A percentile compares a stretch with the other conserved stretches of the same genome.
Evolutionary conservation across 1,140 invertebrate genomes (phyloP).

Genomic region (Apis dorsata): DNA sequence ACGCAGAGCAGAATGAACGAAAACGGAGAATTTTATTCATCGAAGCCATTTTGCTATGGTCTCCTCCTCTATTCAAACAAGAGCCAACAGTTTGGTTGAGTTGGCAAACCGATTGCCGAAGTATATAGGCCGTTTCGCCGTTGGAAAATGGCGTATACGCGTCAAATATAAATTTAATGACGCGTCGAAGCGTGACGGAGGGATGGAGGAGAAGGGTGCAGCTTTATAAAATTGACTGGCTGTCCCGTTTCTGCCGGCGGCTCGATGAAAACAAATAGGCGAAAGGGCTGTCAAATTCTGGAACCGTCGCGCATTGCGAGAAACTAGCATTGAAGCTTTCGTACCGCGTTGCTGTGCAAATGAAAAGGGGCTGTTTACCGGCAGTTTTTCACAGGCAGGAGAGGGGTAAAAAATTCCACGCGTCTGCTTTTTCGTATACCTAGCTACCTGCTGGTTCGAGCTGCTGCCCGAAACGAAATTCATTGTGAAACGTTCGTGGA

Average conservation of each 20-base stretch:
- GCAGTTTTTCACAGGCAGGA: neutral
- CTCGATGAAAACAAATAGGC: slow-evolving; percentile 16
- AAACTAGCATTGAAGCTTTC: slow-evolving; percentile 3
- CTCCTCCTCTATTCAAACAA: slow-evolving; percentile 13
- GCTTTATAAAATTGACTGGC: slow-evolving; percentile 50
- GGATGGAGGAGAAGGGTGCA: slow-evolving; percentile 6
- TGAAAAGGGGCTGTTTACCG: slow-evolving; percentile 18
- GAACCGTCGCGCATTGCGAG: neutral
- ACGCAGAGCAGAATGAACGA: too few relatives aligned
- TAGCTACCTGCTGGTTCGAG: neutral
- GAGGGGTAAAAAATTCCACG: slow-evolving; percentile 7
- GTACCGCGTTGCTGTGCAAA: neutral
- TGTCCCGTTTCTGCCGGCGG: slow-evolving; percentile 19
- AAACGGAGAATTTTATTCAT: slow-evolving; percentile 18
- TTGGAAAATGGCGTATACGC: slow-evolving; percentile 14
- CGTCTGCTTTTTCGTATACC: neutral
- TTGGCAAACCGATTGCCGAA: slow-evolving; percentile 35
- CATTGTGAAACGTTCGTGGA: neutral
- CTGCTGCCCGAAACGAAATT: neutral
- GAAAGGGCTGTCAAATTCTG: slow-evolving; percentile 36
- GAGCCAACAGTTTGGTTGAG: slow-evolving; percentile 16
- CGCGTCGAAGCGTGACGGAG: neutral
- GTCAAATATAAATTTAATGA: slow-evolving; percentile 65
- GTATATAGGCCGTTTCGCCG: slow-evolving; percentile 22
- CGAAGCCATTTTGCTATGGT: neutral